Base-by-base conservation (phyloP, 2,888 invertebrate species). In the Stenoptilia bipunctidactyla region DNA sequence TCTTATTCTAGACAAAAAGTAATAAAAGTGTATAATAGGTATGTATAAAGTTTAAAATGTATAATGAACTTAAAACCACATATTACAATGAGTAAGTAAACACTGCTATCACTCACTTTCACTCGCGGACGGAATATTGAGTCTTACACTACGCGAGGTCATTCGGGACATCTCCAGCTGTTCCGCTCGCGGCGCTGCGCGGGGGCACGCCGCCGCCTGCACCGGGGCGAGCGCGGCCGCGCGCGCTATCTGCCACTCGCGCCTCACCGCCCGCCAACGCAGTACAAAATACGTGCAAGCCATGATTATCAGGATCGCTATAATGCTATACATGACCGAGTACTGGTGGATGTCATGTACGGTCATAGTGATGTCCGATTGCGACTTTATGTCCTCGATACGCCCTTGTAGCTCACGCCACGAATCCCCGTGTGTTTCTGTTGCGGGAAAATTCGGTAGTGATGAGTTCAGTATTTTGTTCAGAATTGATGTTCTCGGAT, bases 341-440 rank as follows among this genome's bases (percentile, higher is more conserved):
- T 34, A 34, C 14, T 34, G 34, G 13, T 34, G 34, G 8, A 34
- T 34, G 14, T 34, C 34, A 34, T 34, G 13, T 3, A 34, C 14
- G 34, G 13, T 34, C 12, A 34, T 13, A 13, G 13, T 2, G 9
- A 4, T 8, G 6, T 14, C 13, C 3, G 9, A 6, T 34, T 34
- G 13, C 8, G 9, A 6, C 13, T 34, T 13, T 6, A 14, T 6
- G 8, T 4, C 8, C 13, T 13, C 13, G 8, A 34, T 14, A 5
- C 8, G 12, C 5, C 8, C 3, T 9, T 34, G 9, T 34, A 34
- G 13, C 2, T 13, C 12, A 6, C 14, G 34, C 13, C 8, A 13
- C 8, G 8, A 4, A 4, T 34, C 13, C 9, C 13, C 34, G 9
- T 34, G 34, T 13, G 13, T 13, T 13, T 34, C 34, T 6, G 34